A percentile compares a stretch with the other conserved stretches of the same genome.
These are phyloP conservation scores for Xerus rutilus DNA, from an alignment of 2,797 vertebrate genomes.

Conservation along the genomic window DNA sequence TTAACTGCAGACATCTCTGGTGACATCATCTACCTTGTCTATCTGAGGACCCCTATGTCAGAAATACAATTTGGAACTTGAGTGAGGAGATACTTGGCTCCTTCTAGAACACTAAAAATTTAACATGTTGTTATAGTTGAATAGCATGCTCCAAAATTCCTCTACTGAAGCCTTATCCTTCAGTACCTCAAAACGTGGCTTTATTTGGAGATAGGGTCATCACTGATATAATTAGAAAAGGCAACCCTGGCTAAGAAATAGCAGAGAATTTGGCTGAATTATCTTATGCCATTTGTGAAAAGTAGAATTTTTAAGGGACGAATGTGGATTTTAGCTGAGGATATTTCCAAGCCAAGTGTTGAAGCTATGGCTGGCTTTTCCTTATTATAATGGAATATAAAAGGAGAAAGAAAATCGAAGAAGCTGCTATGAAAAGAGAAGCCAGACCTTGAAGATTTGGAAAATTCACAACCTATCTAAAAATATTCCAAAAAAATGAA, in stretches of 20 bases:
- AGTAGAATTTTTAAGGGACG: not conserved
- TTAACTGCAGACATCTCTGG: not conserved
- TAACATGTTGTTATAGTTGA: not conserved
- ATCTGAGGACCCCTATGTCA: not conserved
- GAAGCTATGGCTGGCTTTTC: not conserved
- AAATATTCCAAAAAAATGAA: not conserved
- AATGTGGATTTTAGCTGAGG: not conserved
- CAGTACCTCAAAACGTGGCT: not conserved
- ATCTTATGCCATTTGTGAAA: not conserved
- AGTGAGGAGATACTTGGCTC: not conserved
- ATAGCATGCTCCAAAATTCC: not conserved
- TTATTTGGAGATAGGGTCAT: not conserved
- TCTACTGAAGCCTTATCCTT: not conserved
- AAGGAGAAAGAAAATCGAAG: not conserved
- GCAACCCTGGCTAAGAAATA: not conserved
- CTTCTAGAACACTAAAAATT: constrained; percentile 10
- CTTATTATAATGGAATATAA: not conserved
- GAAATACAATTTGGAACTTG: constrained; percentile 25
- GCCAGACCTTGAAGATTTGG: not conserved
- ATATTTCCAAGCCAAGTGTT: not conserved
- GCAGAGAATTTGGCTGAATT: not conserved
- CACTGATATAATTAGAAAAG: not conserved
- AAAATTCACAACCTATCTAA: not conserved
- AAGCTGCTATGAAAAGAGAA: not conserved
- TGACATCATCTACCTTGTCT: constrained; percentile 13